These are phyloP conservation scores for Trypoxylus dichotomus DNA, from an alignment of 1,140 invertebrate species.

Conservation along the genomic window DNA sequence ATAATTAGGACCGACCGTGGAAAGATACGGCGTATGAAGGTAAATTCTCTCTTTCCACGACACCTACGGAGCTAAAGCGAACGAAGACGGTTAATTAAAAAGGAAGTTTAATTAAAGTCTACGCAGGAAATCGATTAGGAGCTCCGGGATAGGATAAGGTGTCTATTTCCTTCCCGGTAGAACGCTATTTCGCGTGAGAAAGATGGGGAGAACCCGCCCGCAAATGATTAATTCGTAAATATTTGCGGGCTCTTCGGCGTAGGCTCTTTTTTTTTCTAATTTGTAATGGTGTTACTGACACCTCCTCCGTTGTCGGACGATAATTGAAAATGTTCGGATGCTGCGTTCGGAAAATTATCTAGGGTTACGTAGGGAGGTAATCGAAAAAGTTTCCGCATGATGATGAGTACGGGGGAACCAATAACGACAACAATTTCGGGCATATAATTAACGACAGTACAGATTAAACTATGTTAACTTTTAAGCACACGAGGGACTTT, in stretches of 20 bases:
- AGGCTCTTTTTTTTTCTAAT: background rate
- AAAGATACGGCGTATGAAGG: background rate
- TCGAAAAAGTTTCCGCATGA: no score
- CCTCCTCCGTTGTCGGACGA: background rate
- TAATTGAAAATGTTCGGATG: no score
- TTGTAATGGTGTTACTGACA: background rate
- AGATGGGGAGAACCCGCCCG: background rate
- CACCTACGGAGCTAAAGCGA: background rate
- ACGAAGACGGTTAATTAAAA: background rate
- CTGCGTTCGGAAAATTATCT: no score
- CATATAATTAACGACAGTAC: no score
- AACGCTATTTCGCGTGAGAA: background rate
- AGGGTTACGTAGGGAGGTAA: no score
- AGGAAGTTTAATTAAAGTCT: slow-evolving; percentile 7
- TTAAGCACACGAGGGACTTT: no score
- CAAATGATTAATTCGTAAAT: background rate
- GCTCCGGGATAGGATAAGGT: background rate
- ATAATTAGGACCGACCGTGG: background rate
- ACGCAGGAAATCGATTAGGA: background rate
- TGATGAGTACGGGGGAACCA: no score
- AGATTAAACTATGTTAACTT: no score
- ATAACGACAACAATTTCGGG: no score
- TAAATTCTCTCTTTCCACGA: background rate
- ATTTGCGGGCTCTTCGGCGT: background rate
- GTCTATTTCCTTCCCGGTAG: no score